phyloP scores from a whole-genome alignment of 2,113 vertebrate species.

The Pyxicephalus adspersus region DNA sequence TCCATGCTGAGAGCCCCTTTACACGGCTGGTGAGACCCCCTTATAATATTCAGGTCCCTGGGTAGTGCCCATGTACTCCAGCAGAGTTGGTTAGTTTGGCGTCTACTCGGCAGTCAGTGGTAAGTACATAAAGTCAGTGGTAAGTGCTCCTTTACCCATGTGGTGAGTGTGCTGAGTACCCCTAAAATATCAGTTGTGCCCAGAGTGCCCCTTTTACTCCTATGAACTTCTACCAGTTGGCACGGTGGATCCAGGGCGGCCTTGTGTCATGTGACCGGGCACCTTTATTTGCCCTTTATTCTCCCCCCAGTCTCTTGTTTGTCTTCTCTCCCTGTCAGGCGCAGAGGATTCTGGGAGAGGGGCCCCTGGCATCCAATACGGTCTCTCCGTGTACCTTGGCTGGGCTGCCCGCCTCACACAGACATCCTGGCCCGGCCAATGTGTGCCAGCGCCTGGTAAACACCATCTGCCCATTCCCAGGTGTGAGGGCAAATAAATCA shows the following conservation, averaged over 20 bases:
- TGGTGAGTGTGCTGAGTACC: no score
- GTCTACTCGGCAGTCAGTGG: no score
- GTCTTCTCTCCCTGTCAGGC: neutral
- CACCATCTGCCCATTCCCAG: conserved; percentile 1
- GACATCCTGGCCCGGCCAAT: neutral
- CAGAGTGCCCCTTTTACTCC: no score
- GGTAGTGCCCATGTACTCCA: no score
- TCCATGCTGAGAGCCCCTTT: no score
- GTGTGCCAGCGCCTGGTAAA: neutral
- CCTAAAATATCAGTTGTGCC: no score
- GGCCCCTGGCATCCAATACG: neutral
- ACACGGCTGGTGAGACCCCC: no score
- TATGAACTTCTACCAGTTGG: neutral
- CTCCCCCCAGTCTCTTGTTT: neutral
- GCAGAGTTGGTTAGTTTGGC: no score
- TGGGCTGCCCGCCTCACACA: neutral
- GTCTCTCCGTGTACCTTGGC: conserved; percentile 11
- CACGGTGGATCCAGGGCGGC: no score
- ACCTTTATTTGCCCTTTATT: neutral
- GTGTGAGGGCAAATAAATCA: conserved; percentile 29
- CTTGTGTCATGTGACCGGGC: neutral
- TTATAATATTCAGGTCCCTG: no score
- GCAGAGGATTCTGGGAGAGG: conserved; percentile 33
- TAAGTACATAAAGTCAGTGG: no score
- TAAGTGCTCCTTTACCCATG: neutral